Evolutionary conservation across 2,797 vertebrate genomes (phyloP).

Genomic region (Enteromius anoplus): DNA sequence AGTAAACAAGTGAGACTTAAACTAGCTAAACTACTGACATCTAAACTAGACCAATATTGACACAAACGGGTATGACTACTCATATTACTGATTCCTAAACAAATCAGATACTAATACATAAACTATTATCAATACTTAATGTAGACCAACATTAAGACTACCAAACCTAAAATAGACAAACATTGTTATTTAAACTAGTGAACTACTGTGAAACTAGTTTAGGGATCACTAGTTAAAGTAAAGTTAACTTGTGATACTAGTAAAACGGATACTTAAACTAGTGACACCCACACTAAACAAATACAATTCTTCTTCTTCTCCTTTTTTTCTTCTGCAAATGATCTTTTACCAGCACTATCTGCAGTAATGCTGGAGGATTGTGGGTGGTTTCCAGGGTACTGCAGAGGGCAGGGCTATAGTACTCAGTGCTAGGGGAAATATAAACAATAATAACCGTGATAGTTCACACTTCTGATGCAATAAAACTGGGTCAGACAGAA

Average conservation of each 20-base stretch:
- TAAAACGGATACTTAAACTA: neutral
- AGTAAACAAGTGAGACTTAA: neutral
- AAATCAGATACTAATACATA: neutral
- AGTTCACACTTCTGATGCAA: conserved; percentile 2
- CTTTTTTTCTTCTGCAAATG: neutral
- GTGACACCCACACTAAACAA: neutral
- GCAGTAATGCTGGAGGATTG: neutral
- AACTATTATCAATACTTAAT: neutral
- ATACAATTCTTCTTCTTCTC: neutral
- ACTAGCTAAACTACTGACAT: neutral
- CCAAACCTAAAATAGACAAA: neutral
- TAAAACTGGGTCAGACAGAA: neutral
- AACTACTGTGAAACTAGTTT: neutral
- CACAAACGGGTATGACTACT: neutral
- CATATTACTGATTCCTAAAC: neutral
- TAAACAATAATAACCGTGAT: conserved; percentile 2
- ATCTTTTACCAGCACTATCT: neutral
- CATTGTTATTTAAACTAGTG: neutral
- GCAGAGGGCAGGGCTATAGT: neutral
- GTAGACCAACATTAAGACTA: neutral
- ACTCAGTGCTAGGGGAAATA: neutral
- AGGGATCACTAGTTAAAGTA: neutral
- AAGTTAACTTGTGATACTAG: too few relatives aligned
- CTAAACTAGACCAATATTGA: neutral
- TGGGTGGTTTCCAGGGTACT: conserved; percentile 1